phyloP scores from a whole-genome alignment of 2,888 invertebrate species.

The Polydrusus pterygomalis region DNA sequence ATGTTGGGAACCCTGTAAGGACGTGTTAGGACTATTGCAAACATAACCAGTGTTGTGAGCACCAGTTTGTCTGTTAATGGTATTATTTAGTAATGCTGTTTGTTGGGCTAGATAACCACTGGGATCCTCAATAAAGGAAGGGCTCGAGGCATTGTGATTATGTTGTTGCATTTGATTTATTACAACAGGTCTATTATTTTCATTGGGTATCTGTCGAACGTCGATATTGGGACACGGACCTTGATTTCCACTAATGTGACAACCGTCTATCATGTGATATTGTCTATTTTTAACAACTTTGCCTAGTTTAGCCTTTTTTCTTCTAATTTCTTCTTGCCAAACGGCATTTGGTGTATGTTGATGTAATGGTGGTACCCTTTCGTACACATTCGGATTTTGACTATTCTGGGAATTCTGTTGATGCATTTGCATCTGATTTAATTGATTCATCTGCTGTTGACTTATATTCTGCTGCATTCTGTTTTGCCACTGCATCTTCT shows the following conservation, averaged over 20 bases:
- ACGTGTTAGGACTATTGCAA: slow-evolving; percentile 67
- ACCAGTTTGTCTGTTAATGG: slow-evolving; percentile 81
- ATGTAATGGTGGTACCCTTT: slow-evolving; percentile 83
- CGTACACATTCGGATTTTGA: slow-evolving; percentile 75
- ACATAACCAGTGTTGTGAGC: slow-evolving; percentile 60
- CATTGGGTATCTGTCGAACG: slow-evolving; percentile 74
- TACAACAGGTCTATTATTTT: slow-evolving; percentile 68
- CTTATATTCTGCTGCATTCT: slow-evolving; percentile 72
- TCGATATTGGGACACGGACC: slow-evolving; percentile 78
- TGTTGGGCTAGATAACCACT: slow-evolving; percentile 94
- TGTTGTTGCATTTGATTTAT: slow-evolving; percentile 67
- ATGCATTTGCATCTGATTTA: slow-evolving; percentile 55
- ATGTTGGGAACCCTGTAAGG: slow-evolving; percentile 62
- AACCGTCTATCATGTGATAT: slow-evolving; percentile 71
- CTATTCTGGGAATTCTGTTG: slow-evolving; percentile 57
- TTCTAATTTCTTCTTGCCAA: slow-evolving; percentile 76
- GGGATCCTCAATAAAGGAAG: slow-evolving; percentile 94
- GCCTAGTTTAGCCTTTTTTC: slow-evolving; percentile 75
- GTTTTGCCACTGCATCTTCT: slow-evolving; percentile 75
- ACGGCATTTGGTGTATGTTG: slow-evolving; percentile 79
- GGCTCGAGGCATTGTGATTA: slow-evolving; percentile 71
- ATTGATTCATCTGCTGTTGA: slow-evolving; percentile 66
- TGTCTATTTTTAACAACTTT: slow-evolving; percentile 76
- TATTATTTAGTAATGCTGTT: slow-evolving; percentile 89
- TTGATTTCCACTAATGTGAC: slow-evolving; percentile 53